Base-by-base conservation (phyloP, 1,140 invertebrate species). In the Battus philenor region DNA sequence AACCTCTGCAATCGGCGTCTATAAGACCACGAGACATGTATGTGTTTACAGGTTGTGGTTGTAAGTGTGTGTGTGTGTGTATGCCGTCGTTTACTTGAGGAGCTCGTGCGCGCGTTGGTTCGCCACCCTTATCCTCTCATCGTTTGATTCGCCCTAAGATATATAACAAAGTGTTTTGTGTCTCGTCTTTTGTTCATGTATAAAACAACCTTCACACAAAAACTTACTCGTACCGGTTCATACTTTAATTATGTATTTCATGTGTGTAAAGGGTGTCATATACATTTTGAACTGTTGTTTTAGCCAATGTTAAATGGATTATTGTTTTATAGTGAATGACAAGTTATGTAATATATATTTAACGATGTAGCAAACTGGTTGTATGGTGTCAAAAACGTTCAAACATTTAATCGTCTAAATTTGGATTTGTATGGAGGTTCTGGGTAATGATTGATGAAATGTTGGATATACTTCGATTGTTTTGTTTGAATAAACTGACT, bases 101-200 rank as follows among this genome's bases (percentile, higher is more conserved):
- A 93, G 90, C 68, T 92, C 91, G 80, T 93, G 91, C 68, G 93
- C 92, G 61, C 92, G 88, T 85, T 94, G 91, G 77, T 93, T 93
- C 59, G 92, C 93, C 71, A 93, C 89, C 69, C 91, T 90, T 91
- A 94, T 93, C 88, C 92, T 90, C 57, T 91, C 91, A 86, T 89
- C 89, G 71, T 90, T 90, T 41, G 90, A 90, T 79, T 90, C 90
- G 18, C 88, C 89, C 90, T 90, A 75, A 46, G 54, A 60, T 60
- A 65, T 52, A 73, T 51, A 71, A 62, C 46, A 41, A 69, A 29
- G 47, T 44, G 50, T 50, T 63, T 72, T 50, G 55, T 67, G 13
- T 29, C 12, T 5, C 9, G 10, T 39, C 11, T 22, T n/a, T 7
- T n/a, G 15, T 30, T 30, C 6, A 20, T 20, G 29, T 30, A 30